Evolutionary conservation across 1,140 invertebrate genomes (phyloP).

Genomic region (Magallana angulata): DNA sequence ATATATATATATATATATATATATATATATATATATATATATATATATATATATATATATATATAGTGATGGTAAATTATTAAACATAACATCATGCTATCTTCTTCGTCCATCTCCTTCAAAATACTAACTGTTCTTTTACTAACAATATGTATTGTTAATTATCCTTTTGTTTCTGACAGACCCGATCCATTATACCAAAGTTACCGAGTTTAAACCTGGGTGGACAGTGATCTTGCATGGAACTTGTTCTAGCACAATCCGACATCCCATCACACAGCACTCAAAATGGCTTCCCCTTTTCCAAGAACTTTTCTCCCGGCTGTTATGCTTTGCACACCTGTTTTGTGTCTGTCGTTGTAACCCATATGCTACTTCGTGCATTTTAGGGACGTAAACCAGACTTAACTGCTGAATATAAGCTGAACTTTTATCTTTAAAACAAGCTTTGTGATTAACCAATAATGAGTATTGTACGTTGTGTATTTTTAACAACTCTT

Average conservation of each 20-base stretch:
- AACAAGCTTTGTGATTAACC: background rate
- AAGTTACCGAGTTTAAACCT: slow-evolving; percentile 71
- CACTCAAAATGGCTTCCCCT: slow-evolving; percentile 26
- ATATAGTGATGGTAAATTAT: background rate
- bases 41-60: background rate
- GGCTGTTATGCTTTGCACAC: slow-evolving; percentile 24
- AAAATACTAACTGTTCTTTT: background rate
- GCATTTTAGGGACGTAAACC: background rate
- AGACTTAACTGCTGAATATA: slow-evolving; percentile 34
- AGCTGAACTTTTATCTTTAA: background rate
- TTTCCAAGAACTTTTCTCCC: background rate
- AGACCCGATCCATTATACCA: slow-evolving; percentile 70
- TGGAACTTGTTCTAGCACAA: slow-evolving; percentile 44
- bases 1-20: background rate
- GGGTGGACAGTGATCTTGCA: slow-evolving; percentile 62
- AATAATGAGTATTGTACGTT: background rate
- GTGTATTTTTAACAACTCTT: background rate
- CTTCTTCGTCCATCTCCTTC: background rate
- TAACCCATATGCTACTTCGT: background rate
- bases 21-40: background rate
- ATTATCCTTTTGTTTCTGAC: slow-evolving; percentile 56
- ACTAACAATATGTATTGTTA: slow-evolving; percentile 43
- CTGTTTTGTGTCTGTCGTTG: slow-evolving; percentile 29
- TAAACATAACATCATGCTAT: no score
- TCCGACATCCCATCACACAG: slow-evolving; percentile 43